Evolutionary conservation across 2,888 invertebrate species (phyloP), one percentile per base, ranked within the genome.

Genomic region (Cheilosia vernalis): DNA sequence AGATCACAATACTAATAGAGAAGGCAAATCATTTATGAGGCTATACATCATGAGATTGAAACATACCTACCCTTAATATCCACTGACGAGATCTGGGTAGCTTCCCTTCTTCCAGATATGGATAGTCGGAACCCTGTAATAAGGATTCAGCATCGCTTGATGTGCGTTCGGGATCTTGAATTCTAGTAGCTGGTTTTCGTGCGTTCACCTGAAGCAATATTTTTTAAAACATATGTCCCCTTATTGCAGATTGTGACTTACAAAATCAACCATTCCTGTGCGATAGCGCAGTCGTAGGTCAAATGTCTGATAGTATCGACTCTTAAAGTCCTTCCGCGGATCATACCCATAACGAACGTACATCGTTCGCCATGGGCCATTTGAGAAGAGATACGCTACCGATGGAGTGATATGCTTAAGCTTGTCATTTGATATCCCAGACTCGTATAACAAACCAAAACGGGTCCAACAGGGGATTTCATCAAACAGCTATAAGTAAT

Each of bases 271-370:
- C 73, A 92, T 89, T 2, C 91, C 92, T 0, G 91, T 90, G 13
- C 90, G 89, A 61, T 90, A 91, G 5, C 92, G 89, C n/a, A 92
- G 73, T 88, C 97, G 93, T 90, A 96, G 97, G 92, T 98, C 98
- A 79, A 98, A 93, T 2, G 96, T 96, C 92, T 99, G 99, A 90
- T 97, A 98, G 67, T 95, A 94, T 88, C 97, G 95, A 1, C 98
- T 94, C 2, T 93, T 92, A 4, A 96, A 95, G 87, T 97, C 95
- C 88, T 95, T 95, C 30, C 97, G 93, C 0, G 99, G 99, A 93
- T 99, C 98, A 90, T 97, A 99, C 0, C 98, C 98, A 89, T 96
- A 95, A 88, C 94, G 95, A 1, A 97, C 95, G 97, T 99, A 99
- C 90, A 97, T 94, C 67, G 95, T 94, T 87, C 98, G 94, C 98